These are phyloP conservation scores for Odontocolon sp. DNA, from an alignment of 2,888 invertebrate genomes.

Conservation along the genomic window DNA sequence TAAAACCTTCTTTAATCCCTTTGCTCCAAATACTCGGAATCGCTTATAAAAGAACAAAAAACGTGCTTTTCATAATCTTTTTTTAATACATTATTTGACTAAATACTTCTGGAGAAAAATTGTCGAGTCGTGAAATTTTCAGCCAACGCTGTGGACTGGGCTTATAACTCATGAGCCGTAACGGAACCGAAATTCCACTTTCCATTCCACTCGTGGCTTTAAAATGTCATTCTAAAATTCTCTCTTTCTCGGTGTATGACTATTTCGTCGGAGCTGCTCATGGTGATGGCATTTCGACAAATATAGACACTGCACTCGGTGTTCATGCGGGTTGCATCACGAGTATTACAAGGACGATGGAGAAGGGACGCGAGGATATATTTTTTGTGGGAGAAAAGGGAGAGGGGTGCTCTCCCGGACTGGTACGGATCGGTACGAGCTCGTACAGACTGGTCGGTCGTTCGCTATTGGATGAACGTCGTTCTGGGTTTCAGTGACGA, in stretches of 20 bases:
- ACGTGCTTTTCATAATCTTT: not conserved
- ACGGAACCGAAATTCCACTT: constrained; percentile 19
- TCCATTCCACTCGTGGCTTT: constrained; percentile 46
- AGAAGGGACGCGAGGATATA: constrained; percentile 25
- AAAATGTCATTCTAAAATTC: constrained; percentile 34
- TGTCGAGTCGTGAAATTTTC: no score
- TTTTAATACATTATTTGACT: not conserved
- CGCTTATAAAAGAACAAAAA: no score
- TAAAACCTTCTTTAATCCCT: not conserved
- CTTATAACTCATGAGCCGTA: not conserved
- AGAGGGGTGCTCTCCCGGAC: not conserved
- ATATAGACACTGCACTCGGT: constrained; percentile 62
- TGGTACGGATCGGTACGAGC: not conserved
- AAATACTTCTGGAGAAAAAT: no score
- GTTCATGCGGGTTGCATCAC: constrained; percentile 2
- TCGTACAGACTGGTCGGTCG: constrained; percentile 9
- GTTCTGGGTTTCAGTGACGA: constrained; percentile 5
- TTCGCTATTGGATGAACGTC: not conserved
- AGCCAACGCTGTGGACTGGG: no score
- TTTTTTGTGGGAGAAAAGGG: constrained; percentile 46
- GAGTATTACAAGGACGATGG: not conserved
- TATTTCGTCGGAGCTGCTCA: not conserved
- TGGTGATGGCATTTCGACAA: constrained; percentile 59
- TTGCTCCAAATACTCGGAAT: no score
- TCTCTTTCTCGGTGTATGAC: not conserved